Evolutionary conservation across 2,797 vertebrate genomes (phyloP).

Genomic region (Lepidocolaptes lacrymiger): DNA sequence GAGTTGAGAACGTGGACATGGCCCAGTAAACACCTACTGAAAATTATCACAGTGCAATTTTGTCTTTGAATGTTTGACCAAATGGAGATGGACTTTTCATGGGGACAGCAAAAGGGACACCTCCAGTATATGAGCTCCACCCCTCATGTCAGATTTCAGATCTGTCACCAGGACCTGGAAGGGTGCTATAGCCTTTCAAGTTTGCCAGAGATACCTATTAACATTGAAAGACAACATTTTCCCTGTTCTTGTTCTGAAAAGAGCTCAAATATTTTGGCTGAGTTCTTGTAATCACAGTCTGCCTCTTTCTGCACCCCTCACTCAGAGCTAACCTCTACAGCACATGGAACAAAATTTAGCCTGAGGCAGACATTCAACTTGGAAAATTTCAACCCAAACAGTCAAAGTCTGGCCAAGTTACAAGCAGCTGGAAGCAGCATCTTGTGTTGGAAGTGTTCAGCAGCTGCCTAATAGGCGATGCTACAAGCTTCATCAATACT

Average conservation of each 20-base stretch:
- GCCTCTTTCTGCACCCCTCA: background rate
- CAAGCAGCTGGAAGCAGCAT: slow-evolving; percentile 56
- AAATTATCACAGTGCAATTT: background rate
- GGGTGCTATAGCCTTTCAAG: background rate
- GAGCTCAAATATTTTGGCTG: background rate
- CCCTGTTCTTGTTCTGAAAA: background rate
- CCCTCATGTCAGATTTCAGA: background rate
- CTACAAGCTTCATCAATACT: background rate
- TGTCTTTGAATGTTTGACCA: background rate
- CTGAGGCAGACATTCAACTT: slow-evolving; percentile 24
- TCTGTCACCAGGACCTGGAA: background rate
- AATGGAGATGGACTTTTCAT: background rate
- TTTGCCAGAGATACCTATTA: background rate
- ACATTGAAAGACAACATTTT: background rate
- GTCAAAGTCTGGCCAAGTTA: slow-evolving; percentile 46
- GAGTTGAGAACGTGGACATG: background rate
- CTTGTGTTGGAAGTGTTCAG: background rate
- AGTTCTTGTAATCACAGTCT: background rate
- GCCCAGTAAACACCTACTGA: background rate
- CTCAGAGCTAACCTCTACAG: background rate
- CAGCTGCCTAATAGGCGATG: background rate
- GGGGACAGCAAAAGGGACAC: background rate
- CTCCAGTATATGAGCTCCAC: background rate
- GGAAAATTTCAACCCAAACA: slow-evolving; percentile 55
- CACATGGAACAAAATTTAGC: slow-evolving; percentile 31